Evolutionary conservation across 2,113 vertebrate species (phyloP), one percentile per base, ranked within the genome.

Genomic region (Heterotis niloticus): DNA sequence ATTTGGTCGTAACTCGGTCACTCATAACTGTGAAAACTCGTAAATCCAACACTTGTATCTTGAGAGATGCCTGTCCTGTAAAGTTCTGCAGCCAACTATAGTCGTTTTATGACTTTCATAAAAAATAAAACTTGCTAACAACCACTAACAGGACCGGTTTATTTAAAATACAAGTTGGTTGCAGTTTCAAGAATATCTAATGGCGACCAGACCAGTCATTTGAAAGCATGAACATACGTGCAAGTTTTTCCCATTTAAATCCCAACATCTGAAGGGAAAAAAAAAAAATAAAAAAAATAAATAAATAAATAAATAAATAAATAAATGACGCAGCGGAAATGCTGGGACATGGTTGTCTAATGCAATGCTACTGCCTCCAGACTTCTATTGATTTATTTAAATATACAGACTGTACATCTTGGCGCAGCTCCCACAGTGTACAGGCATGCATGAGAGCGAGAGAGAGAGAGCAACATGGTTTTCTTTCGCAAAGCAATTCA

Each of bases 231-330:
- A 72, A 72, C 52, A 72, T 7, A 51, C 52, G n/a, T n/a, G 20
- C 51, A 51, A 51, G 69, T 52, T 72, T 72, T 72, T 51, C 69
- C 54, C 69, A 23, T 72, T 72, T 72, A 51, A 52, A 72, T 52
- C 51, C 3, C 44, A 51, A 51, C 44, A 1, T 51, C 69, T 51
- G 69, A 18, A 29, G 20, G 44, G 13, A n/a, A 10, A 65, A 13
- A n/a, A n/a, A n/a, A n/a, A n/a, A n/a, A n/a, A n/a, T n/a, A n/a
- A n/a, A n/a, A n/a, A n/a, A n/a, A n/a, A n/a, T n/a, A n/a, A n/a
- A n/a, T n/a, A n/a, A n/a, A n/a, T n/a, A n/a, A n/a, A n/a, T n/a
- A n/a, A n/a, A n/a, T n/a, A n/a, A n/a, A n/a, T n/a, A n/a, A n/a
- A n/a, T n/a, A n/a, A n/a, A 62, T 62, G 23, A 24, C n/a, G 0